Base-by-base conservation (phyloP, 2,797 vertebrate genomes). In the Brachyrhaphis roseni region DNA sequence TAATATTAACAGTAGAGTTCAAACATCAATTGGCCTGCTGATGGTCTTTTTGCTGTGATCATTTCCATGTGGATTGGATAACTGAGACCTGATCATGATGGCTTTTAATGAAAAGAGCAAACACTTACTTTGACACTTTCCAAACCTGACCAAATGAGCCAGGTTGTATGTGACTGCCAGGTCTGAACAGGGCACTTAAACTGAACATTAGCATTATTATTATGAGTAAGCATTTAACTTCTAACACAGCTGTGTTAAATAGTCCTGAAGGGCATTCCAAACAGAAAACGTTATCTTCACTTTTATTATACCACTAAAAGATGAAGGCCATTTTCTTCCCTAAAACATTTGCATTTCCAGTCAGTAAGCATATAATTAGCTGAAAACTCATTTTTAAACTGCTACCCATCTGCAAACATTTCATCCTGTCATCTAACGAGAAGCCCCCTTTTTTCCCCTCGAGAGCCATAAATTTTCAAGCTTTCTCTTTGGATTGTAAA, bases 371-470 rank as follows among this genome's bases (percentile, higher is more conserved):
- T 2, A 39, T 64, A 80, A 77, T 72, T 53, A 4, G 73, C 23
- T 10, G 15, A 31, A 66, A 66, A 12, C 8, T 31, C 16, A 5
- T 1, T 11, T 72, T n/a, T 59, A 41, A 75, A 31, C 71, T 57
- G 11, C 45, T 23, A 59, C 28, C 72, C 28, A 46, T 79, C 68
- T 80, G 45, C 49, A 36, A n/a, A 68, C 70, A 71, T 75, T 75
- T 41, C 10, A 74, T 11, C 76, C 47, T 53, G 43, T 79, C 51
- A 5, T 8, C 18, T 51, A 41, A 47, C 26, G 1, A 43, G 2
- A 76, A 18, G 36, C 55, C 13, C 68, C 16, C 62, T 55, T 75
- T 16, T 71, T 73, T 34, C 57, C 59, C 12, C 46, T 70, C 4
- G 34, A 81, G 47, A 80, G 31, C 15, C 45, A 31, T 51, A 55